Conservation (phyloP, 2,113 vertebrate genomes). For the Peromyscus maniculatus region DNA sequence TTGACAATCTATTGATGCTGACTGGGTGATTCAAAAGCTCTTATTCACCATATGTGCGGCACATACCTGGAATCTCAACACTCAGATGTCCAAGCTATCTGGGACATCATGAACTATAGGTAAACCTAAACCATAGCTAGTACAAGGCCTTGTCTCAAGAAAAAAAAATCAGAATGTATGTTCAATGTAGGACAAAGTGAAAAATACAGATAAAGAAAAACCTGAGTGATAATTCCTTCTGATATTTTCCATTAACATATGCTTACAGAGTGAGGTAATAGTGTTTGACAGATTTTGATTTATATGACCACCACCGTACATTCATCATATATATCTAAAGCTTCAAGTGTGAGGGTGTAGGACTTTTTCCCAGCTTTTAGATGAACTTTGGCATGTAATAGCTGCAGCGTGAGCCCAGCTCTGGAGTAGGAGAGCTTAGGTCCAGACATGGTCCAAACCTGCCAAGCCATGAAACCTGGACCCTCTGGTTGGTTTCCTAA, state of each 20-base stretch:
- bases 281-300: conserved; percentile 47
- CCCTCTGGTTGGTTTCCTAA: conserved; percentile 57
- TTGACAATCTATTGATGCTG: not conserved
- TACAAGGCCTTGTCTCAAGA: not conserved
- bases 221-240: conserved; percentile 33
- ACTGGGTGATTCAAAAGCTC: not conserved
- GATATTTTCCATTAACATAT: conserved; percentile 30
- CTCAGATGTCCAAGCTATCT: not conserved
- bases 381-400: not conserved
- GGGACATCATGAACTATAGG: not conserved
- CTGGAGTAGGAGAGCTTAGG: not conserved
- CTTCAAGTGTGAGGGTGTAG: not conserved
- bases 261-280: not conserved
- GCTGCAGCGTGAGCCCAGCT: not conserved
- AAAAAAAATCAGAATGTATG: not conserved
- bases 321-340: not conserved
- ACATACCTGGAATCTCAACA: not conserved
- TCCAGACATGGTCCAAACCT: conserved; percentile 3
- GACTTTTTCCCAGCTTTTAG: not conserved
- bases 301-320: conserved; percentile 7
- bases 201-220: conserved; percentile 52
- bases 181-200: conserved; percentile 28
- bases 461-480: not conserved
- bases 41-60: not conserved
- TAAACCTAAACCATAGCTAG: not conserved